A percentile compares a stretch with the other conserved stretches of the same genome.
phyloP scores from a whole-genome alignment of 2,888 invertebrate species.

The Eulithis testata region DNA sequence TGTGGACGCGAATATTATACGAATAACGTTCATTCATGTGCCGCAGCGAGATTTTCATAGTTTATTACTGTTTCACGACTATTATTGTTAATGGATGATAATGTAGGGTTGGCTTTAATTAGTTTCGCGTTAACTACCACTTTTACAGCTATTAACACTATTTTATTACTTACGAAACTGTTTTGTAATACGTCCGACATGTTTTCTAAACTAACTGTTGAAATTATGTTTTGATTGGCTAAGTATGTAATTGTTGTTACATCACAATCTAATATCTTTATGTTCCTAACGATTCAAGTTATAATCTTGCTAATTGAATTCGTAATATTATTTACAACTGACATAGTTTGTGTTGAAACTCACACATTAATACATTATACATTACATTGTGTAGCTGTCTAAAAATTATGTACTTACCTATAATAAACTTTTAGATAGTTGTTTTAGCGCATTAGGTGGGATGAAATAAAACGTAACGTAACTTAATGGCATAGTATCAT shows the following conservation, averaged over 20 bases:
- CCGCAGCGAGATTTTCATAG: slow-evolving; percentile 58
- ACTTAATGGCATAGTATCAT: background rate
- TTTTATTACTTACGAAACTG: slow-evolving; percentile 59
- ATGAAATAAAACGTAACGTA: background rate
- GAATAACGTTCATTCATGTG: slow-evolving; percentile 71
- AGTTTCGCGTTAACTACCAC: slow-evolving; percentile 60
- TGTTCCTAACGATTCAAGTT: slow-evolving; percentile 35
- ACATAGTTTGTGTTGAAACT: slow-evolving; percentile 32
- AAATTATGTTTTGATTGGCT: slow-evolving; percentile 44
- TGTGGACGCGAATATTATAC: slow-evolving; percentile 80
- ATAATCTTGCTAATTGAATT: slow-evolving; percentile 44
- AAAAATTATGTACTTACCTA: slow-evolving; percentile 3
- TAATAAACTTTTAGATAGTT: slow-evolving; percentile 27
- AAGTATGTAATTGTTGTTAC: slow-evolving; percentile 45
- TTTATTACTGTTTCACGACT: slow-evolving; percentile 55
- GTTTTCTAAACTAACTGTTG: slow-evolving; percentile 39
- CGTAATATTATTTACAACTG: slow-evolving; percentile 37
- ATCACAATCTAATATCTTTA: slow-evolving; percentile 41
- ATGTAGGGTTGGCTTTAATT: slow-evolving; percentile 62
- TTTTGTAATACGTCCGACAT: slow-evolving; percentile 51
- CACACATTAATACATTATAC: slow-evolving; percentile 27
- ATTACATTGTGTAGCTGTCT: slow-evolving; percentile 24
- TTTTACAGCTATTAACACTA: slow-evolving; percentile 59
- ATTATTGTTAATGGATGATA: slow-evolving; percentile 65
- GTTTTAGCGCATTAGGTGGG: slow-evolving; percentile 1